phyloP scores from a whole-genome alignment of 2,888 invertebrate genomes.

The Pachycephus smyrnensis region DNA sequence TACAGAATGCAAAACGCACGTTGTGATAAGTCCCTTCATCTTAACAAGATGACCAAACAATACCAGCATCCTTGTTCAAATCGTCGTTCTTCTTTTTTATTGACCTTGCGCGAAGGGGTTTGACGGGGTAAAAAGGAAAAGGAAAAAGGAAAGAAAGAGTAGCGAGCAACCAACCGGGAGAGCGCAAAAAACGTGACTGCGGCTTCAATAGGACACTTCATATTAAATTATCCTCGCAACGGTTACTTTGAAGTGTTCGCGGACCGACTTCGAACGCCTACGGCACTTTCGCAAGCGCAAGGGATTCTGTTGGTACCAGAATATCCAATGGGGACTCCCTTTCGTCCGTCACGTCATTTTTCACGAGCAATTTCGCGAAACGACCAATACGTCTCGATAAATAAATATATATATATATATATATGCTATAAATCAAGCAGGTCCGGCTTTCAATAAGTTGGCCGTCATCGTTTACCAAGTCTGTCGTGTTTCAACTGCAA shows the following conservation, averaged over 20 bases:
- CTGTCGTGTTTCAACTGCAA: not conserved
- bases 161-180: not conserved
- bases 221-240: conserved; percentile 1
- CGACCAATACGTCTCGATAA: not conserved
- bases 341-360: not conserved
- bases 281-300: not conserved
- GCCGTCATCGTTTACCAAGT: not conserved
- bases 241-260: not conserved
- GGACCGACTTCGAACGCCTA: not conserved
- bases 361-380: not conserved
- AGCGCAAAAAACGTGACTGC: not conserved
- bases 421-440: too few species aligned
- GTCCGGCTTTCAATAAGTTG: too few species aligned
- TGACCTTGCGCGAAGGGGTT: not conserved
- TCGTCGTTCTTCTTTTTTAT: not conserved
- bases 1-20: too few species aligned
- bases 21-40: not conserved
- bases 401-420: not conserved
- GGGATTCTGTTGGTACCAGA: not conserved
- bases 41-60: not conserved
- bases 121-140: not conserved
- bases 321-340: not conserved
- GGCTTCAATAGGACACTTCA: not conserved
- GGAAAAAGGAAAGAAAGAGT: not conserved
- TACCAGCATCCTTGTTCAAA: not conserved